phyloP scores from a whole-genome alignment of 2,113 vertebrate species.

The Ciconia maguari region DNA sequence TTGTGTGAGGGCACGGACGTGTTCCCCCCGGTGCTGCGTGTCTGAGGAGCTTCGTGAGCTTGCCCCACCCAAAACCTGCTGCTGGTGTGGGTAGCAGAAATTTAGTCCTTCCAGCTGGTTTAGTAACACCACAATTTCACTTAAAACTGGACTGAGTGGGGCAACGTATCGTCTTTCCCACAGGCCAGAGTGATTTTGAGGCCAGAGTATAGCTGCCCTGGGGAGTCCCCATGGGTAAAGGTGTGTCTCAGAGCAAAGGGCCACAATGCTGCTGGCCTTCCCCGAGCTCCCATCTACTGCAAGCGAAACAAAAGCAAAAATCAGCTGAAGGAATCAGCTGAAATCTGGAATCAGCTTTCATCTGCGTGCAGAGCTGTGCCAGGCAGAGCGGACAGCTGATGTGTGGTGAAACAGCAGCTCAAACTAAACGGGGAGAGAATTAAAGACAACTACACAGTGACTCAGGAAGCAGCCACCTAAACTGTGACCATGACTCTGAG shows the following conservation, averaged over 20 bases:
- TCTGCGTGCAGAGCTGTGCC: neutral
- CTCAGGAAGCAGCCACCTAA: neutral
- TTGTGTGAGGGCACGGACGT: rapidly evolving
- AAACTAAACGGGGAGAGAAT: no score
- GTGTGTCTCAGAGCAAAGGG: neutral
- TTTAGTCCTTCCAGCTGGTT: neutral
- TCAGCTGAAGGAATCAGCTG: neutral
- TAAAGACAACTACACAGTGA: neutral
- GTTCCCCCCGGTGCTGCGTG: no score
- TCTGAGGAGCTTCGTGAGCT: neutral
- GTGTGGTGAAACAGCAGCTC: neutral
- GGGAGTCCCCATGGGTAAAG: no score
- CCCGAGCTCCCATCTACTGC: neutral
- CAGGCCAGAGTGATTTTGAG: constrained; percentile 68
- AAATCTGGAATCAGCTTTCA: neutral
- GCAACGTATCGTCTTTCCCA: constrained; percentile 49
- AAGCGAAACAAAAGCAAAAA: neutral
- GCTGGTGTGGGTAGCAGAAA: neutral
- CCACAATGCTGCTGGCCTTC: rapidly evolving
- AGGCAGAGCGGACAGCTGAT: rapidly evolving
- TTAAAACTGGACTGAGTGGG: constrained; percentile 65
- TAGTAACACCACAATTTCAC: neutral
- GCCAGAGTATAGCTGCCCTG: neutral
- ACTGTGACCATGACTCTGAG: neutral
- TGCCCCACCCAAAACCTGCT: no score